Percentiles rank a stretch among this genome's conserved stretches.
phyloP scores from a whole-genome alignment of 2,113 vertebrate genomes.

The Rhagologus leucostigma region DNA sequence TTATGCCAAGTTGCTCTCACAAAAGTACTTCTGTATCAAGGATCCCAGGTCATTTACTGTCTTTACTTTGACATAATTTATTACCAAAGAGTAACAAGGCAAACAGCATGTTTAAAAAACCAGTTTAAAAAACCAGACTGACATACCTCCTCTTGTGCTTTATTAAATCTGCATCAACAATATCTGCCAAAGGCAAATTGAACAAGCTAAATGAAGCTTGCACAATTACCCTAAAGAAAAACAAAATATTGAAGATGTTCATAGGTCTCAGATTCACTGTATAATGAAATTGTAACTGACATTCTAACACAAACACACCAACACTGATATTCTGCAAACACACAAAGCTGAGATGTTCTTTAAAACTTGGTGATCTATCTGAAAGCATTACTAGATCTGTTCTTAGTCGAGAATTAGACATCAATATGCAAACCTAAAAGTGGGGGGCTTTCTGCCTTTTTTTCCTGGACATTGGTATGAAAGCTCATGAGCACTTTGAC shows the following conservation, averaged over 20 bases:
- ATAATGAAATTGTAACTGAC: neutral
- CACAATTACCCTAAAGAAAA: constrained; percentile 77
- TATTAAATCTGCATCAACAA: constrained; percentile 82
- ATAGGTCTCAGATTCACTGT: neutral
- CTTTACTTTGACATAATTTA: neutral
- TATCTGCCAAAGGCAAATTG: constrained; percentile 86
- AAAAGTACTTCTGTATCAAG: neutral
- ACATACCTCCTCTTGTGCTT: constrained; percentile 83
- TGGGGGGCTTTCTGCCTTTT: neutral
- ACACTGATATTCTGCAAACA: neutral
- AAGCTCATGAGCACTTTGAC: neutral
- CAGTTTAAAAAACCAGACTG: neutral
- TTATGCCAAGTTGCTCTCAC: neutral
- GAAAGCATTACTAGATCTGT: neutral
- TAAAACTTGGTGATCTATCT: neutral
- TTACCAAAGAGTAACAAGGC: neutral
- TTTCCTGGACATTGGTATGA: neutral
- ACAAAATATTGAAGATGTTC: constrained; percentile 18
- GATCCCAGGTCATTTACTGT: neutral
- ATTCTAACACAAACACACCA: neutral
- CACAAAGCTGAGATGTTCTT: neutral
- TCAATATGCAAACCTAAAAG: neutral
- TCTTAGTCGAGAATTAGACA: neutral
- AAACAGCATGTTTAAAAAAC: neutral
- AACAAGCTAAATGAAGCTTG: constrained; percentile 88